Evolutionary conservation across 2,797 vertebrate species (phyloP), one percentile per base, ranked within the genome.

Genomic region (Margarornis squamiger): DNA sequence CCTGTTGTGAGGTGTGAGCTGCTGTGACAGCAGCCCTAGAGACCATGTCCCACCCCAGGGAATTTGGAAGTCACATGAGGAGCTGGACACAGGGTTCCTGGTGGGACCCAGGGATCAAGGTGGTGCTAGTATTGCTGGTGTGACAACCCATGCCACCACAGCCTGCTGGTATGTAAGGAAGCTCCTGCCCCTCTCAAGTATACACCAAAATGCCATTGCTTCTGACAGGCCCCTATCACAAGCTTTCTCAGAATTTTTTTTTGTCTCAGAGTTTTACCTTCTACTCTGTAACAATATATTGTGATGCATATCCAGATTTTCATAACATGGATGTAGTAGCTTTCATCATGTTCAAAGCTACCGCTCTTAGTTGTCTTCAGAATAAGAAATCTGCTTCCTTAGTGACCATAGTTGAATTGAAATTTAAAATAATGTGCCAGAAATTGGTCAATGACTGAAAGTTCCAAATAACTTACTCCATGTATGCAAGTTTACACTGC

Each of bases 71-170:
- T 73, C 12, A 2, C 38, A 20, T 8, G 16, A 45, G 30, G 62
- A 76, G 13, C 22, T 8, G 9, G 18, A 18, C 72, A n/a, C 3
- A 2, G 48, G 19, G n/a, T 39, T 95, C 24, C 52, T 83, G 51
- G 7, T 76, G 49, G 24, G 15, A 4, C 39, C 39, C 45, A 34
- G 36, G 70, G n/a, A 7, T 22, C 26, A 45, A 45, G 26, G 38
- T 83, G 55, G 51, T 80, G 52, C 65, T 80, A 45, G 11, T 39
- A 14, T 22, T 71, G 18, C 9, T 51, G 24, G 8, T 66, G 6
- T 27, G 49, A 26, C 0, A 0, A 34, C 18, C 10, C 0, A 0
- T 2, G 3, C 39, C 48, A 38, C 23, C 34, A 34, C 5, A 13
- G 3, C 34, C 61, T 66, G 26, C 30, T 4, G 0, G 12, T 74